Base-by-base conservation (phyloP, 2,113 vertebrate genomes). In the Telmatochromis sp. region DNA sequence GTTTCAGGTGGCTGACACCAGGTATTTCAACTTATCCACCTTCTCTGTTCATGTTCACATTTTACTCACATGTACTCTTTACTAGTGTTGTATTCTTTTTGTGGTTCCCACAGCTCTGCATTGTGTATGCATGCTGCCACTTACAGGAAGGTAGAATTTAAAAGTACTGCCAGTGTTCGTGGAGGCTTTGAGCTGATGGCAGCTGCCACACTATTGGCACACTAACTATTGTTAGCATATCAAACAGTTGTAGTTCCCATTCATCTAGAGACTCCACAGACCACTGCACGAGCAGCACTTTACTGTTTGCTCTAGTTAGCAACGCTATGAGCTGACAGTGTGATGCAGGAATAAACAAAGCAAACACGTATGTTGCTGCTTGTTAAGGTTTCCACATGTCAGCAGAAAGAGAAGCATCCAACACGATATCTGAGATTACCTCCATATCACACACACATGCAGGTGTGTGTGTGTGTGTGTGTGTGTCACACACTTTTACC, bases 1-100 rank as follows among this genome's bases (percentile, higher is more conserved):
- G 58, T 63, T 63, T 35, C 58, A 63, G 58, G 58, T 63, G 58
- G 31, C 58, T 63, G 58, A 63, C 58, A 63, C 17, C 58, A 63
- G 15, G 9, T 63, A 33, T 63, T 33, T n/a, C 17, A 63, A 63
- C 58, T 35, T 4, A 55, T 57, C 31, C 58, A 63, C 58, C 4
- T 63, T 63, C 58, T 63, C 58, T 7, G 17, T 63, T 63, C 58
- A 63, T 63, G 58, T 63, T 63, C 3, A 2, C 31, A 63, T 63
- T 63, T 60, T 31, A 31, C 1, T 60, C 58, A 19, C 57, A 31
- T 10, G 28, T 60, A 0, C 0, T 60, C 57, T 10, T 31, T 60
- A 31, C 57, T 31, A 58, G 55, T 31, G 14, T 60, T 60, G 57
- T 9, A 60, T 60, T 60, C 5, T 6, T 60, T 58, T 60, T 9